Conservation (phyloP, 2,888 invertebrate genomes). For the Ashinkailepas kermadecensis region DNA sequence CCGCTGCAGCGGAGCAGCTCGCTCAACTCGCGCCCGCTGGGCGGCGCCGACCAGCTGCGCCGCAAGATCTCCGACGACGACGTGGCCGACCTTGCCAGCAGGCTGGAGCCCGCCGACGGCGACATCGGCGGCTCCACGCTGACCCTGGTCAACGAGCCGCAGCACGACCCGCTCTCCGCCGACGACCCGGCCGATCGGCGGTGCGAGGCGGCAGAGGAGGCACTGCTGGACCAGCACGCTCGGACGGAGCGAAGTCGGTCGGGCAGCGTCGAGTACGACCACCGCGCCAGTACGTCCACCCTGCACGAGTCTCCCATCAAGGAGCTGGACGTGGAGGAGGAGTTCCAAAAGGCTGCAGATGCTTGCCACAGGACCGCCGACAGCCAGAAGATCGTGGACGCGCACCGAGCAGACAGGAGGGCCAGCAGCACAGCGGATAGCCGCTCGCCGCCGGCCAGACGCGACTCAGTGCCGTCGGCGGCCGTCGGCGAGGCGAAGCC, state of each 20-base stretch:
- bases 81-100: not conserved
- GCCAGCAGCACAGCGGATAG: too few relatives aligned
- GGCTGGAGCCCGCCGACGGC: not conserved
- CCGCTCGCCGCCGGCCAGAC: too few relatives aligned
- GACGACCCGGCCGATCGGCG: not conserved
- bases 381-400: too few relatives aligned
- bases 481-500: not conserved
- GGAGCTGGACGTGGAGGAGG: constrained; percentile 2
- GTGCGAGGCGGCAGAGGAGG: not conserved
- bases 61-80: constrained; percentile 10
- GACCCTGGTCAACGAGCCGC: not conserved
- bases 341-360: not conserved
- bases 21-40: constrained; percentile 5
- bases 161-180: too few relatives aligned
- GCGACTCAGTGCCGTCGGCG: not conserved
- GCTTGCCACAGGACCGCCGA: not conserved
- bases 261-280: not conserved
- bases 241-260: not conserved
- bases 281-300: constrained; percentile 14
- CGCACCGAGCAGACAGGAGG: too few relatives aligned
- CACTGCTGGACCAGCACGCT: not conserved
- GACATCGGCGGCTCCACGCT: not conserved
- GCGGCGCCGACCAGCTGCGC: too few relatives aligned
- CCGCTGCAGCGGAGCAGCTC: constrained; percentile 22
- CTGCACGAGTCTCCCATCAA: constrained; percentile 1